Percentiles rank a stretch among this genome's conserved stretches.
Conservation (phyloP, 1,140 invertebrate genomes). For the Andrena cerasifolii region DNA sequence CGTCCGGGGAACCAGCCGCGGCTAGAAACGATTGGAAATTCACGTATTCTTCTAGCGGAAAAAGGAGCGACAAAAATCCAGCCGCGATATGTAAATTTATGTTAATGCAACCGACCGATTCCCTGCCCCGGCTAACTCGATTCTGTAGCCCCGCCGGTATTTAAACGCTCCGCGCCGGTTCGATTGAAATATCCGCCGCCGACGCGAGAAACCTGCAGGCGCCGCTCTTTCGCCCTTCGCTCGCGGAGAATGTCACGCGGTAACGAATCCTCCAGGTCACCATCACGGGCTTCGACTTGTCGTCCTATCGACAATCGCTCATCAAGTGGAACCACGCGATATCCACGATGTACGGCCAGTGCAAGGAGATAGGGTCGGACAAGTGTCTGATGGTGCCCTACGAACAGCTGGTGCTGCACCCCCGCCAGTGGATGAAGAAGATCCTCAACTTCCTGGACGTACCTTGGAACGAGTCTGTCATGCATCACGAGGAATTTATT, state of each 20-base stretch:
- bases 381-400: constrained; percentile 96
- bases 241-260: not conserved
- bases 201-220: not conserved
- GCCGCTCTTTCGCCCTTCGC: too few relatives aligned
- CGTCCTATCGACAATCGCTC: constrained; percentile 95
- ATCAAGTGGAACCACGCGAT: constrained; percentile 98
- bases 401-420: constrained; percentile 98
- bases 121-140: too few relatives aligned
- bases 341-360: constrained; percentile 96
- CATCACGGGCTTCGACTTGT: constrained; percentile 98
- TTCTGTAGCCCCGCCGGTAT: too few relatives aligned
- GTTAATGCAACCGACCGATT: not conserved
- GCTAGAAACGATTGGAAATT: not conserved
- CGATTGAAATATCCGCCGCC: not conserved
- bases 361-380: constrained; percentile 91
- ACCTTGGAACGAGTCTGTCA: constrained; percentile 97
- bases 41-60: constrained; percentile 12
- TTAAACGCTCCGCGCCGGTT: not conserved
- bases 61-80: not conserved
- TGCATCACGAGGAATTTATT: constrained; percentile 98
- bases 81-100: constrained; percentile 3
- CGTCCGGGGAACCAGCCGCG: not conserved
- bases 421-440: constrained; percentile 93
- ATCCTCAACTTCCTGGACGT: constrained; percentile 96
- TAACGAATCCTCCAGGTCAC: constrained; percentile 87